Conservation (phyloP, 2,888 invertebrate genomes). For the Cryptocheilus praepositus region DNA sequence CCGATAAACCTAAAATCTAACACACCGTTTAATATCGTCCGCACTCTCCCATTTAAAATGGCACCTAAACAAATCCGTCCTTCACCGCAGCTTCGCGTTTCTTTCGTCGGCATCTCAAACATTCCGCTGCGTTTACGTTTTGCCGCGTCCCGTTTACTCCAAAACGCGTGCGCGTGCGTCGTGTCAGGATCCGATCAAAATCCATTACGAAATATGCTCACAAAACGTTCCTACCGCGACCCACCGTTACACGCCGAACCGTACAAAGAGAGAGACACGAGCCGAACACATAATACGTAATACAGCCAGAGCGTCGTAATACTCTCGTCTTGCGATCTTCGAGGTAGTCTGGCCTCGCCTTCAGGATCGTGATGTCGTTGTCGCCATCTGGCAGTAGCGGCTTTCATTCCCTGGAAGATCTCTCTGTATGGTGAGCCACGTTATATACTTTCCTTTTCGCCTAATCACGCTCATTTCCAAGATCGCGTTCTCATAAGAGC, state of each 20-base stretch:
- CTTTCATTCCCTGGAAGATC: slow-evolving; percentile 54
- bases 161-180: too few species aligned
- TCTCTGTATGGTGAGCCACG: slow-evolving; percentile 47
- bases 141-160: too few species aligned
- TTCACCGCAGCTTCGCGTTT: too few species aligned
- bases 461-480: too few species aligned
- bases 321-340: slow-evolving; percentile 3
- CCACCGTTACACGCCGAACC: too few species aligned
- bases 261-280: background rate
- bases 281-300: slow-evolving; percentile 9
- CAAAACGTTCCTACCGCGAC: slow-evolving; percentile 1
- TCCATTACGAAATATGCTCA: slow-evolving; percentile 1
- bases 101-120: too few species aligned
- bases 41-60: too few species aligned
- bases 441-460: too few species aligned
- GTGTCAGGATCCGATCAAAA: background rate
- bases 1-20: too few species aligned
- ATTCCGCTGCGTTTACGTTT: too few species aligned
- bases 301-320: slow-evolving; percentile 4
- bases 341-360: background rate
- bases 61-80: background rate
- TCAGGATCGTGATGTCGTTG: slow-evolving; percentile 49
- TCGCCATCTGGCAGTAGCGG: slow-evolving; percentile 54
- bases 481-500: too few species aligned
- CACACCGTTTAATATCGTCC: background rate